Conservation (phyloP, 2,888 invertebrate species). For the Chloromyia formosa region DNA sequence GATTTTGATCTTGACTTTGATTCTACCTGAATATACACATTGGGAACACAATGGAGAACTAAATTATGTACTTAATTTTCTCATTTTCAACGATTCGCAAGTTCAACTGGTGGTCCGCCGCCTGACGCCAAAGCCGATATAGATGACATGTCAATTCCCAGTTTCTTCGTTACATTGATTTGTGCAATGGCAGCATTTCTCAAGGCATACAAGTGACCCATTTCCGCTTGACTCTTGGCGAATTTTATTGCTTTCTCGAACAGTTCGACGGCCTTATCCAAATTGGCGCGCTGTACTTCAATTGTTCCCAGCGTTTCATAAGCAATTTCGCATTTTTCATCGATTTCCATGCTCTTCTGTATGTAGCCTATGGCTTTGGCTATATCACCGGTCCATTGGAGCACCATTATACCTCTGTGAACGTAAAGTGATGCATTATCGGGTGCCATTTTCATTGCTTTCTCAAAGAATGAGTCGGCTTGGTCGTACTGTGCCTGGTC, state of each 20-base stretch:
- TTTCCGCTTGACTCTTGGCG: conserved; percentile 86
- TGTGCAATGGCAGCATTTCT: conserved; percentile 92
- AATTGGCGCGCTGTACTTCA: conserved; percentile 88
- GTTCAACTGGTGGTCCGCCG: background rate
- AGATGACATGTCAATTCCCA: conserved; percentile 70
- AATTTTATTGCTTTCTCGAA: conserved; percentile 89
- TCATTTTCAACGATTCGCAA: too few species aligned
- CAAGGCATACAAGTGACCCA: conserved; percentile 89
- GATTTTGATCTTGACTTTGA: too few species aligned
- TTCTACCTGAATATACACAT: too few species aligned
- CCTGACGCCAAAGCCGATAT: conserved; percentile 39
- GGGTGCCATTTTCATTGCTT: conserved; percentile 83
- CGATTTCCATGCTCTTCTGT: conserved; percentile 83
- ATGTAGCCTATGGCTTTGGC: conserved; percentile 81
- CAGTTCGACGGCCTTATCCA: conserved; percentile 81
- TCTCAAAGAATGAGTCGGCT: conserved; percentile 83
- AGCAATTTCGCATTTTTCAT: conserved; percentile 92
- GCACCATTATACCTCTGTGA: conserved; percentile 82
- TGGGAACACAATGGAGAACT: too few species aligned
- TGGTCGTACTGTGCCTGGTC: conserved; percentile 85
- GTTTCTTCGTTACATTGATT: conserved; percentile 78
- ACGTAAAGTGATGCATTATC: conserved; percentile 87
- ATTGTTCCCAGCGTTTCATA: conserved; percentile 95
- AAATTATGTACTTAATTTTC: too few species aligned
- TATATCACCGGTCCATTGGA: conserved; percentile 87